phyloP scores from a whole-genome alignment of 2,113 vertebrate genomes.

The Gila orcuttii region DNA sequence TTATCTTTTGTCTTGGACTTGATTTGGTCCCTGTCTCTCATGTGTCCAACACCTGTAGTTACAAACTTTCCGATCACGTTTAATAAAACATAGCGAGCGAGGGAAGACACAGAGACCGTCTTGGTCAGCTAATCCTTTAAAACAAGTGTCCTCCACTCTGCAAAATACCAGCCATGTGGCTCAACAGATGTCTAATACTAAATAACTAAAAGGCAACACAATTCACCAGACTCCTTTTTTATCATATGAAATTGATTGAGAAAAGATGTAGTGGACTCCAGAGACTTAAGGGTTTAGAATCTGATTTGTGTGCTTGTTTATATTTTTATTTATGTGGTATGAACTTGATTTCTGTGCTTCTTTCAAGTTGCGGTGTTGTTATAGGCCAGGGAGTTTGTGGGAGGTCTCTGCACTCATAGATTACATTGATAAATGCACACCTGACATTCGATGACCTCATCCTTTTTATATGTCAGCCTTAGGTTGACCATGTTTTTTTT shows the following conservation, averaged over 20 bases:
- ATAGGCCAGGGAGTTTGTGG: conserved; percentile 4
- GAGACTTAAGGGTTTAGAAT: neutral
- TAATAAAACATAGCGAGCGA: neutral
- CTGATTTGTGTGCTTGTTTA: neutral
- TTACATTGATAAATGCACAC: conserved; percentile 50
- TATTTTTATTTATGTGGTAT: conserved; percentile 1
- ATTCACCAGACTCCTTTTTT: conserved; percentile 8
- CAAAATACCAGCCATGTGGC: conserved; percentile 12
- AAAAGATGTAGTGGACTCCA: neutral
- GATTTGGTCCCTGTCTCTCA: conserved; percentile 43
- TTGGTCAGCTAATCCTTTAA: conserved; percentile 45
- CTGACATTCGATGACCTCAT: conserved; percentile 30
- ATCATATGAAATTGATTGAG: neutral
- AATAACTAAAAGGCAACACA: neutral
- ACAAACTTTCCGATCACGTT: conserved; percentile 37
- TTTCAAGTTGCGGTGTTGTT: neutral
- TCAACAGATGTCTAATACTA: conserved; percentile 33
- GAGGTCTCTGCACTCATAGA: conserved; percentile 30
- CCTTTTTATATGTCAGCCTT: conserved; percentile 12
- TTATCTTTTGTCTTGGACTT: conserved; percentile 35
- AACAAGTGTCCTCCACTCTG: conserved; percentile 12
- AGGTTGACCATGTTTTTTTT: conserved; percentile 18
- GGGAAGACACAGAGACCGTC: conserved; percentile 4
- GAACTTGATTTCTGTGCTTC: conserved; percentile 8
- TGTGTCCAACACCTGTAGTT: conserved; percentile 41